A percentile compares a stretch with the other conserved stretches of the same genome.
These are phyloP conservation scores for Anas platyrhynchos DNA, from an alignment of 2,113 vertebrate genomes.

Conservation along the genomic window DNA sequence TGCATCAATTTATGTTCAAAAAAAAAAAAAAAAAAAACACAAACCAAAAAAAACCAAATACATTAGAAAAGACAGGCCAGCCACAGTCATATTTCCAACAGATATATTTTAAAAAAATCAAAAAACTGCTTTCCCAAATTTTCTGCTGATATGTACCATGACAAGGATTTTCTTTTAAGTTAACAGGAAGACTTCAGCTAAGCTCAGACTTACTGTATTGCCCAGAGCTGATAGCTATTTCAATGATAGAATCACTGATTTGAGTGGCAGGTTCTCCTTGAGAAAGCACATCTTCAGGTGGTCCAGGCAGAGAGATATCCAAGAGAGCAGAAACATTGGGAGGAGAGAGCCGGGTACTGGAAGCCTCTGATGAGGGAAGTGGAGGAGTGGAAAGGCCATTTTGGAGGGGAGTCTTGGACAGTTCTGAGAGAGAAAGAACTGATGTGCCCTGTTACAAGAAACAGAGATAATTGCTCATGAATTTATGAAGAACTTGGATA, in stretches of 20 bases:
- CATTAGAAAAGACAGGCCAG: background rate
- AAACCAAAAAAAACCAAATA: background rate
- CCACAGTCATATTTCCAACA: background rate
- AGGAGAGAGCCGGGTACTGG: slow-evolving; percentile 88
- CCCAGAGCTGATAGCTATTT: slow-evolving; percentile 97
- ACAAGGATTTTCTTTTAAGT: background rate
- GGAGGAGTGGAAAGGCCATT: slow-evolving; percentile 83
- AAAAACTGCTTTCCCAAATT: background rate
- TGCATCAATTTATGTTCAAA: background rate
- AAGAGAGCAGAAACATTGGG: slow-evolving; percentile 94
- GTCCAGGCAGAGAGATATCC: slow-evolving; percentile 96
- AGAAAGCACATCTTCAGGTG: slow-evolving; percentile 92
- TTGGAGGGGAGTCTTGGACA: slow-evolving; percentile 77
- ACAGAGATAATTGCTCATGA: background rate
- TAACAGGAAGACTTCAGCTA: background rate
- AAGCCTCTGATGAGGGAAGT: slow-evolving; percentile 68
- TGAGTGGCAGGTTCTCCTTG: slow-evolving; percentile 91
- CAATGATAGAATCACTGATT: slow-evolving; percentile 98
- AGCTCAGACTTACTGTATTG: slow-evolving; percentile 83
- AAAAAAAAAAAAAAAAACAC: background rate
- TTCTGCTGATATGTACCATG: background rate
- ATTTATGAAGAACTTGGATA: background rate
- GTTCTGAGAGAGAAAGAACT: slow-evolving; percentile 75
- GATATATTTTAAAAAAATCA: background rate
- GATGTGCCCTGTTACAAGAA: slow-evolving; percentile 65